Base-by-base conservation (phyloP, 2,888 invertebrate species). In the Diarsia dahlii region DNA sequence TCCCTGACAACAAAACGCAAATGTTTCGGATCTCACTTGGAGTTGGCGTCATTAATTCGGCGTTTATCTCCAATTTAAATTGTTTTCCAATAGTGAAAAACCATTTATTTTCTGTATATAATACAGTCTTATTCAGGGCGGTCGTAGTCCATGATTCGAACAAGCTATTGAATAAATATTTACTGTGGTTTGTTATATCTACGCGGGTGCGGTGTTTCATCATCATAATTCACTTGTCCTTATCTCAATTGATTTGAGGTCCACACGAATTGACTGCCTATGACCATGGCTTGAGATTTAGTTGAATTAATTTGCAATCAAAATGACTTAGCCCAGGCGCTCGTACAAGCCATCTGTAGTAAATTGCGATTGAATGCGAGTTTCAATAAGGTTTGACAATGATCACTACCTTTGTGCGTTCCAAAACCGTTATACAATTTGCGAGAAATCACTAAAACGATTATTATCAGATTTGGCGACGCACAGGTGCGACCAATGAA, bases 401-500 rank as follows among this genome's bases (percentile, higher is more conserved):
- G 28, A 28, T 28, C 28, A 18, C n/a, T n/a, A n/a, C n/a, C 23
- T 46, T 66, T 23, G 23, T 23, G 10, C 46, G 20, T 62, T 60
- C 28, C n/a, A 45, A 34, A 65, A 60, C 13, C 58, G 15, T 60
- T 48, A 45, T 15, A 70, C 23, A 70, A 67, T 58, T 66, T 65
- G 18, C 71, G 15, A 39, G 20, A 18, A 39, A 8, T 23, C n/a
- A n/a, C 3, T n/a, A n/a, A 65, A 68, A 34, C 34, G 67, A 58
- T 67, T 69, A 58, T 64, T 69, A 60, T 56, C 28, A 39, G 34
- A 71, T 58, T 68, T 64, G 45, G 39, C 45, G 56, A 58, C 71
- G 34, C 39, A 69, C 76, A 80, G 73, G 71, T 80, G 73, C 52
- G 28, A 71, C n/a, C 63, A 66, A 84, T 62, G n/a, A 62, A 12